Conservation (phyloP, 2,888 invertebrate genomes). For the Leptogaster cylindrica region DNA sequence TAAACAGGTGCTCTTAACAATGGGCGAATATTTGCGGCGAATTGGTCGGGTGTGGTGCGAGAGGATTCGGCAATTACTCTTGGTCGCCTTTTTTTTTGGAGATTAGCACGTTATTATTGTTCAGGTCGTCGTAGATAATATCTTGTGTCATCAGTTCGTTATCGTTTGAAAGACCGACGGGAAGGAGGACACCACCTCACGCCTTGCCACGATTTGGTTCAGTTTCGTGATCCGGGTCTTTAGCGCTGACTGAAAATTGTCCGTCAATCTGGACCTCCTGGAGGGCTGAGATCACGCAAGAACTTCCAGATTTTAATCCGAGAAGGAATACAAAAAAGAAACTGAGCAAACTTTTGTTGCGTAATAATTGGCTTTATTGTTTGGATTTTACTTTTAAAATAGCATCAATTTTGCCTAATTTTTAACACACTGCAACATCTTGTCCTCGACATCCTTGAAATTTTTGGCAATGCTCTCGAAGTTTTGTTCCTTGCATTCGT, state of each 20-base stretch:
- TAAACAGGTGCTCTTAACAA: slow-evolving; percentile 12
- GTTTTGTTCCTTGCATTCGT: slow-evolving; percentile 3
- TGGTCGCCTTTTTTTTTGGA: slow-evolving; percentile 2
- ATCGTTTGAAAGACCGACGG: slow-evolving; percentile 10
- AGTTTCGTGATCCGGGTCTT: too few relatives aligned
- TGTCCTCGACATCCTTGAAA: not conserved
- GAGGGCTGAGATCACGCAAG: too few relatives aligned
- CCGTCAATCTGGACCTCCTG: too few relatives aligned
- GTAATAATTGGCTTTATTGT: too few relatives aligned
- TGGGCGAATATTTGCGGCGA: not conserved
- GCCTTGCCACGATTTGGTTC: too few relatives aligned
- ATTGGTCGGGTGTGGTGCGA: too few relatives aligned
- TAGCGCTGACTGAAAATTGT: too few relatives aligned
- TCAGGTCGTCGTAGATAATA: not conserved
- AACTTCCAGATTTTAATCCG: too few relatives aligned
- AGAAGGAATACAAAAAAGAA: too few relatives aligned
- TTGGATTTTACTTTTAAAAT: too few relatives aligned
- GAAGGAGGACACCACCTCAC: slow-evolving; percentile 9
- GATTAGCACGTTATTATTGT: slow-evolving; percentile 11
- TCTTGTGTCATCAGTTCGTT: not conserved
- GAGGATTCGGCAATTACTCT: not conserved
- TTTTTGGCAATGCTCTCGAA: slow-evolving; percentile 1
- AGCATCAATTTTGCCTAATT: too few relatives aligned
- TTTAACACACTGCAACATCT: not conserved
- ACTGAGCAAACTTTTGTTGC: too few relatives aligned